Evolutionary conservation across 2,113 vertebrate genomes (phyloP).

Genomic region (Ageneiosus marmoratus): DNA sequence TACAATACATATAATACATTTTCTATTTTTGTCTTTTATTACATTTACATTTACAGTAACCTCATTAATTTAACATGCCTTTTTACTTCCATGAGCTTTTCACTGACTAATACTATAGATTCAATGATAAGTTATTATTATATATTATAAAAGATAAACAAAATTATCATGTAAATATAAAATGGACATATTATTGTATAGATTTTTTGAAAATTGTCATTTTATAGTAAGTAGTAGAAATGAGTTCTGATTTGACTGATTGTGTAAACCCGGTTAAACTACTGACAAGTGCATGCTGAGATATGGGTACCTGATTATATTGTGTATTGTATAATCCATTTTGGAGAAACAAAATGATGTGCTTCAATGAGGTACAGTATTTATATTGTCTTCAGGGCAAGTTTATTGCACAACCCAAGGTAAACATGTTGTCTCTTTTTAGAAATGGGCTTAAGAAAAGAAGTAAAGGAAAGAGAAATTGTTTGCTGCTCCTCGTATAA

Average conservation of each 20-base stretch:
- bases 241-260: background rate
- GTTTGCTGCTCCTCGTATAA: background rate
- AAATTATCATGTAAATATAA: too few relatives aligned
- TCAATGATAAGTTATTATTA: too few relatives aligned
- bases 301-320: background rate
- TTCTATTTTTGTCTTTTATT: too few relatives aligned
- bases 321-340: background rate
- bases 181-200: background rate
- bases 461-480: too few relatives aligned
- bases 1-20: background rate
- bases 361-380: background rate
- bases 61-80: background rate
- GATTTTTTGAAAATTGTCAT: background rate
- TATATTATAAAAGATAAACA: too few relatives aligned
- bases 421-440: background rate
- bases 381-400: background rate
- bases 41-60: too few relatives aligned
- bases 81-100: background rate
- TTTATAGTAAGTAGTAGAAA: background rate
- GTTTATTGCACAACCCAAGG: background rate
- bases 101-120: background rate
- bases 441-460: background rate
- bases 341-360: background rate
- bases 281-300: background rate
- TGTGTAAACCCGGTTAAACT: background rate